Evolutionary conservation across 2,888 invertebrate genomes (phyloP).

Genomic region (Drosophila niveifrons): DNA sequence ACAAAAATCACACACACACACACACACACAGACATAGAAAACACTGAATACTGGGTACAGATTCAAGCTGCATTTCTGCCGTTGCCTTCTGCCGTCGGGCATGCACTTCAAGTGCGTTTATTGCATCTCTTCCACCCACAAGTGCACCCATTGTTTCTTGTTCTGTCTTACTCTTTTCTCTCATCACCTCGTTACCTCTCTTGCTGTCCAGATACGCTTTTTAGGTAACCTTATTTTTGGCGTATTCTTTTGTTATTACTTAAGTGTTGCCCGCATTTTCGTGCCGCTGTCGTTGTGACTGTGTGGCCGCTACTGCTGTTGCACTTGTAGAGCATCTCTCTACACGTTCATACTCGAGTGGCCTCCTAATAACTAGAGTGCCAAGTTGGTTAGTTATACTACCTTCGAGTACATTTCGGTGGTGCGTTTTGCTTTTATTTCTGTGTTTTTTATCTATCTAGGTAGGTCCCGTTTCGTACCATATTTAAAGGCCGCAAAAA

Average conservation of each 20-base stretch:
- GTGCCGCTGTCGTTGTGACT: slow-evolving; percentile 29
- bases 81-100: slow-evolving; percentile 37
- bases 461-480: too few relatives aligned
- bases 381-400: slow-evolving; percentile 41
- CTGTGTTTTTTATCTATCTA: slow-evolving; percentile 47
- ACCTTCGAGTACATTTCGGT: slow-evolving; percentile 7
- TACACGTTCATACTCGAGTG: slow-evolving; percentile 58
- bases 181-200: slow-evolving; percentile 3
- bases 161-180: slow-evolving; percentile 13
- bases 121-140: slow-evolving; percentile 46
- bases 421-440: slow-evolving; percentile 20
- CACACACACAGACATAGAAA: slow-evolving; percentile 4
- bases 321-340: slow-evolving; percentile 74
- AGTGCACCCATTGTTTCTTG: slow-evolving; percentile 19
- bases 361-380: slow-evolving; percentile 76
- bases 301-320: slow-evolving; percentile 44
- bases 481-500: too few relatives aligned
- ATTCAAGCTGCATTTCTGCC: slow-evolving; percentile 22
- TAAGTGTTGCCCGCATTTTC: slow-evolving; percentile 48
- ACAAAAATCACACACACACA: slow-evolving; percentile 15
- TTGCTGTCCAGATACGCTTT: slow-evolving; percentile 33
- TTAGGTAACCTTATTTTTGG: slow-evolving; percentile 79
- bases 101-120: slow-evolving; percentile 73
- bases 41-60: slow-evolving; percentile 52
- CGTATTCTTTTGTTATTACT: slow-evolving; percentile 64